These are phyloP conservation scores for Phanerotoma sp. DNA, from an alignment of 2,888 invertebrate genomes.

Conservation along the genomic window DNA sequence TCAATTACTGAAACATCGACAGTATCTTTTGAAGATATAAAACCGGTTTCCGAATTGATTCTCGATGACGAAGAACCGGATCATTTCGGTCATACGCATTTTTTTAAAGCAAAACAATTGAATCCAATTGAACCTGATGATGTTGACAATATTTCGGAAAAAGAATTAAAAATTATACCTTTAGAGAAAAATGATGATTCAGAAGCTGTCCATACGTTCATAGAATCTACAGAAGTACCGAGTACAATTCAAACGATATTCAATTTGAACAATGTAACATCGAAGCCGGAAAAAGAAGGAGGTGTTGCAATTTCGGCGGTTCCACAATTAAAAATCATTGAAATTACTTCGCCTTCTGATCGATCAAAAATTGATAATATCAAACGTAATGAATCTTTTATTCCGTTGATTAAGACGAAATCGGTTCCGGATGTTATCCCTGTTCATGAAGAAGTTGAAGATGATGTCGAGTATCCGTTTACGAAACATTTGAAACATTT, in stretches of 20 bases:
- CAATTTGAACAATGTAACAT: constrained; percentile 1
- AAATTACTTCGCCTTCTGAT: constrained; percentile 30
- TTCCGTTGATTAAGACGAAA: constrained; percentile 1
- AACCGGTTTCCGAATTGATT: constrained; percentile 50
- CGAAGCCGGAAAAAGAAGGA: constrained; percentile 29
- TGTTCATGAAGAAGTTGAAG: constrained; percentile 49
- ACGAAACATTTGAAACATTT: no score
- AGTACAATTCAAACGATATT: constrained; percentile 7
- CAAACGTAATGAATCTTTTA: background rate
- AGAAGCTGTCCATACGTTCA: background rate
- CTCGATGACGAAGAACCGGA: constrained; percentile 43
- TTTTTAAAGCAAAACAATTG: no score
- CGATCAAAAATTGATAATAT: constrained; percentile 7
- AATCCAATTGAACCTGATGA: constrained; percentile 17
- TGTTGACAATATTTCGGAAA: constrained; percentile 25
- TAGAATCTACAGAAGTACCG: constrained; percentile 1
- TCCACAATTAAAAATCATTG: constrained; percentile 35
- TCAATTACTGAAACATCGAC: constrained; percentile 20
- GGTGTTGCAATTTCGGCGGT: constrained; percentile 22
- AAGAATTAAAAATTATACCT: constrained; percentile 45
- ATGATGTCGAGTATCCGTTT: constrained; percentile 30
- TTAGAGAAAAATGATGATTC: constrained; percentile 37
- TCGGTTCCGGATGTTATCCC: constrained; percentile 46
- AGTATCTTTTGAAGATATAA: constrained; percentile 41
- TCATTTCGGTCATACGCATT: constrained; percentile 42